Percentiles rank a stretch among this genome's conserved stretches.
Evolutionary conservation across 2,113 vertebrate genomes (phyloP).

Genomic region (Pedionomus torquatus): DNA sequence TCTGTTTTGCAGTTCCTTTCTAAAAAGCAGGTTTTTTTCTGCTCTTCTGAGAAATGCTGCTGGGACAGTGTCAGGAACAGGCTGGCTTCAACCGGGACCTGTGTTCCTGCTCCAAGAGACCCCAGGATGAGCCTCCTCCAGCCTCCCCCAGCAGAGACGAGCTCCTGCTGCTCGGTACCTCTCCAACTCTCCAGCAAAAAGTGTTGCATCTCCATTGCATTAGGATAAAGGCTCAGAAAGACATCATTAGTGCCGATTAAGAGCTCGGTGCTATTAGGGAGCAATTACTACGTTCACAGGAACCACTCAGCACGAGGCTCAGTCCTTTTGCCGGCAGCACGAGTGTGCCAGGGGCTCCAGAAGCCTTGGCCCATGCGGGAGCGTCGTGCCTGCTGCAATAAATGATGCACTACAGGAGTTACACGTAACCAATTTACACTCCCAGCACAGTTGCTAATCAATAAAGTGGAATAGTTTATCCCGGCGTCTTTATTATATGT

Average conservation of each 20-base stretch:
- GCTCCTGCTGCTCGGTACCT: background rate
- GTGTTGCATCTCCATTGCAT: fast-evolving
- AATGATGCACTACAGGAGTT: background rate
- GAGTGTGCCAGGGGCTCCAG: background rate
- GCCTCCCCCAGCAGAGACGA: fast-evolving
- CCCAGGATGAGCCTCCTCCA: fast-evolving
- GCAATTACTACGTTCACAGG: background rate
- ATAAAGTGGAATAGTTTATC: background rate
- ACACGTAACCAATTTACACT: background rate
- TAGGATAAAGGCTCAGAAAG: background rate
- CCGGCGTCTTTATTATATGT: background rate
- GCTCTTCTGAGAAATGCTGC: background rate
- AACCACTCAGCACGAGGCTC: background rate
- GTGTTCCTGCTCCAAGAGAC: background rate
- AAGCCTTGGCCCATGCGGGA: background rate
- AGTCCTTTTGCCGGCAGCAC: background rate
- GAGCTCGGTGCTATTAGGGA: background rate
- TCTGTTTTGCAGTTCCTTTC: background rate
- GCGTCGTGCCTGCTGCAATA: background rate
- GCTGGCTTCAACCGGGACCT: background rate
- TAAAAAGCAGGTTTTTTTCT: background rate
- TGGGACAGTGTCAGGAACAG: fast-evolving
- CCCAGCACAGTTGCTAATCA: conserved; percentile 12
- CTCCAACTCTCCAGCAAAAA: background rate
- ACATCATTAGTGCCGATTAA: background rate